Base-by-base conservation (phyloP, 2,797 vertebrate genomes). In the Rhynchonycteris naso region DNA sequence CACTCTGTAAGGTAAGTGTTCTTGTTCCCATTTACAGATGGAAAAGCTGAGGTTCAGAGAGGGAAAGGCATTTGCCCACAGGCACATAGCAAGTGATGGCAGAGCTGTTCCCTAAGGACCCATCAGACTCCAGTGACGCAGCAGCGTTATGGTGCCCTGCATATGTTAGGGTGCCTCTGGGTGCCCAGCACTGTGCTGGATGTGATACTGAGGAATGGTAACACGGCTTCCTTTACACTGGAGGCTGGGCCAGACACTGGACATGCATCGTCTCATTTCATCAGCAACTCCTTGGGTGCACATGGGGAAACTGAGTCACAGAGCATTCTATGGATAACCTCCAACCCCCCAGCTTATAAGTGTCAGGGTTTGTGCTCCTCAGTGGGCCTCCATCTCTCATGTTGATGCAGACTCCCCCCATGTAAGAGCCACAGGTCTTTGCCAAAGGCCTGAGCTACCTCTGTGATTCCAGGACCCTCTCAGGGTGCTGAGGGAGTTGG, bases 21-120 rank as follows among this genome's bases (percentile, higher is more conserved):
- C 28, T 14, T 47, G 16, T 21, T 61, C 33, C 68, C 28, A 47
- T 87, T 76, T 22, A 72, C 19, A 72, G 28, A 33, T 21, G 43
- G 56, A 58, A 35, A 90, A 80, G 24, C 66, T 33, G 43, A 84
- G 86, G 63, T 56, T 89, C 86, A 78, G 75, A 91, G 43, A 81
- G 22, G 83, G 26, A n/a, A 47, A 63, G 76, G 9, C 22, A 50
- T 33, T 52, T 54, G n/a, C 56, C 61, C 68, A 61, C 43, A 75
- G 84, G 50, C 61, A 56, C 85, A 74, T 12, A 59, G 81, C 72
- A 38, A 14, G 4, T 13, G 85, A 79, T n/a, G 66, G 10, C 30
- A 47, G 54, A 43, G n/a, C 9, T 22, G 0, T 58, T 82, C 30
- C 19, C 76, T 65, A 14, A 80, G 43, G 38, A 15, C 59, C 30